phyloP scores from a whole-genome alignment of 1,140 invertebrate genomes.

The Drosophila pruinosa region DNA sequence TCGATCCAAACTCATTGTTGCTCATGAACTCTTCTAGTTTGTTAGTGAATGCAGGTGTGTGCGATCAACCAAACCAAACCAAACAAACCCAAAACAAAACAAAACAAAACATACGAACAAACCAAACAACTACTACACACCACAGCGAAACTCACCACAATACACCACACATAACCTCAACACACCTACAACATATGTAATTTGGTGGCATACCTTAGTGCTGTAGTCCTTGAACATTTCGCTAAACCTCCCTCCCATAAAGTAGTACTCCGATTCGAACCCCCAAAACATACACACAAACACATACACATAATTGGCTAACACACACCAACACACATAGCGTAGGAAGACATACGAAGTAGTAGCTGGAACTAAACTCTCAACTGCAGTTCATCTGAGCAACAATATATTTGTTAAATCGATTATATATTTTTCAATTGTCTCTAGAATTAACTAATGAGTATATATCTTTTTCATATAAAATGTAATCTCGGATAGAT shows the following conservation, averaged over 20 bases:
- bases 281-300: constrained; percentile 11
- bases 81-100: constrained; percentile 9
- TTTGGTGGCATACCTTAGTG: background rate
- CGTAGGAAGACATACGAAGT: constrained; percentile 55
- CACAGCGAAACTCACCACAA: background rate
- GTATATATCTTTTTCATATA: background rate
- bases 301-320: constrained; percentile 16
- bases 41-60: constrained; percentile 82
- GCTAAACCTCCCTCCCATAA: background rate
- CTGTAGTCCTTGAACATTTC: constrained; percentile 4
- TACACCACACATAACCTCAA: background rate
- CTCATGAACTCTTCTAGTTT: constrained; percentile 83
- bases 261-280: background rate
- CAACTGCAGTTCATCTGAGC: constrained; percentile 54
- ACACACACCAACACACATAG: constrained; percentile 15
- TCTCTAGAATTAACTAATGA: too few relatives aligned
- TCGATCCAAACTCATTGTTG: constrained; percentile 83
- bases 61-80: constrained; percentile 45
- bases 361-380: constrained; percentile 20
- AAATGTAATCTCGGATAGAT: background rate
- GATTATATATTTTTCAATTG: too few relatives aligned
- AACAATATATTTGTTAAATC: too few relatives aligned
- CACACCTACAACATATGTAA: background rate
- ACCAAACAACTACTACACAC: constrained; percentile 28
- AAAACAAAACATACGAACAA: constrained; percentile 26